Evolutionary conservation across 92 coral and sea anemone genomes (phyloP), one percentile per base, ranked within the genome.

Genomic region (Zoanthus solanderi): DNA sequence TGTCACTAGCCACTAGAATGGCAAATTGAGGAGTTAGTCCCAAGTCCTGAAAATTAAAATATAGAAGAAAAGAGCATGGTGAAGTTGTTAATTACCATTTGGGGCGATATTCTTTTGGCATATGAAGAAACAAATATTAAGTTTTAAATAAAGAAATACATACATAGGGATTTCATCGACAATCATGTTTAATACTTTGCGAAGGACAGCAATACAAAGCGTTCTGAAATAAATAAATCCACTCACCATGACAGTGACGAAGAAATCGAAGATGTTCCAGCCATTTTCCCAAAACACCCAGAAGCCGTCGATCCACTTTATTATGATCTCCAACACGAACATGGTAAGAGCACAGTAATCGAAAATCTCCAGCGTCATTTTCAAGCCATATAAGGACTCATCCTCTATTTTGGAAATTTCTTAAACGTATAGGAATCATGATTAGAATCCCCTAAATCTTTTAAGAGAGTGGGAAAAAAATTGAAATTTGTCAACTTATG

Each of bases 251-350:
- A 93, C 92, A 12, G 99, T 97, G 75, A 97, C 99, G 78, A 95
- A 88, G 66, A 97, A 97, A 87, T 97, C 99, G 91, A 97, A 97
- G 88, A 92, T 90, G 79, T 97, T 97, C 99, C 99, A 97, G 32
- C 99, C 99, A 83, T 97, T 97, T 11, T 90, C 87, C 99, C 99
- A 97, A 81, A 97, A 97, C 18, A 56, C 78, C 99, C 99, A 97
- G 89, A 97, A 97, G 60, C 96, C 99, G 92, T 97, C 99, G 73
- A 95, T 81, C 99, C 99, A 97, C 86, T 97, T 97, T 82, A 97
- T 88, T 48, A 97, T 76, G 30, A 97, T 97, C 90, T 97, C 99
- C 83, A 97, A 37, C 84, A 97, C 97, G 68, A 97, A 97, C n/a
- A 97, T 92, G 7, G 95, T 94, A 68, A 97, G 91, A 4, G 98